Evolutionary conservation across 2,113 vertebrate species (phyloP), one percentile per base, ranked within the genome.

Genomic region (Salvelinus fontinalis): DNA sequence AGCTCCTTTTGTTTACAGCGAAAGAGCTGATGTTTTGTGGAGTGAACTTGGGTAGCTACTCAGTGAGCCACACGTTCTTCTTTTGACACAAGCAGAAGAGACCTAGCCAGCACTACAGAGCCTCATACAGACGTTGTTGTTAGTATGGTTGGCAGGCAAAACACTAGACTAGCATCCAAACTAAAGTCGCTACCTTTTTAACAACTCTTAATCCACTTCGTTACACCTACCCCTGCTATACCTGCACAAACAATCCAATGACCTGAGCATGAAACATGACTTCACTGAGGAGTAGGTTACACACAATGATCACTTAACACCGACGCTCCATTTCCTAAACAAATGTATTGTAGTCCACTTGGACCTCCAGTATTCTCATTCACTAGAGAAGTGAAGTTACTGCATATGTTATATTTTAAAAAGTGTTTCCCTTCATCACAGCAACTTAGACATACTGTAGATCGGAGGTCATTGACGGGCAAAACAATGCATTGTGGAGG

Each of bases 221-320:
- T 81, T 68, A 79, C 70, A 64, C 74, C 59, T 49, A 80, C 78
- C 14, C 12, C 49, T 75, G 87, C 78, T 86, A 83, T 77, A 86
- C 81, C 83, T 85, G 88, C 86, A 89, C 85, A 85, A 67, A 70
- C 85, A 86, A 87, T 83, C 57, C 67, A 67, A 69, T 65, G 49
- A 85, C 66, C 51, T 54, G 13, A 59, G 27, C 11, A 71, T 16
- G 20, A 70, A 67, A 54, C 26, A 16, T 78, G 26, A 5, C 22
- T 27, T 4, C 7, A 49, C 7, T 48, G 20, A 16, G 0, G 11
- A 31, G 29, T 76, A 76, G 6, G 26, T 34, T 65, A 59, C 75
- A 59, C 67, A 66, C 26, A 74, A 70, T 34, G 64, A 73, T 31
- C 0, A 31, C 69, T 0, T 73, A 60, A 75, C 70, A 71, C 49